A percentile compares a stretch with the other conserved stretches of the same genome.
Conservation (phyloP, 2,797 vertebrate species). For the Leptatherina wallacei region DNA sequence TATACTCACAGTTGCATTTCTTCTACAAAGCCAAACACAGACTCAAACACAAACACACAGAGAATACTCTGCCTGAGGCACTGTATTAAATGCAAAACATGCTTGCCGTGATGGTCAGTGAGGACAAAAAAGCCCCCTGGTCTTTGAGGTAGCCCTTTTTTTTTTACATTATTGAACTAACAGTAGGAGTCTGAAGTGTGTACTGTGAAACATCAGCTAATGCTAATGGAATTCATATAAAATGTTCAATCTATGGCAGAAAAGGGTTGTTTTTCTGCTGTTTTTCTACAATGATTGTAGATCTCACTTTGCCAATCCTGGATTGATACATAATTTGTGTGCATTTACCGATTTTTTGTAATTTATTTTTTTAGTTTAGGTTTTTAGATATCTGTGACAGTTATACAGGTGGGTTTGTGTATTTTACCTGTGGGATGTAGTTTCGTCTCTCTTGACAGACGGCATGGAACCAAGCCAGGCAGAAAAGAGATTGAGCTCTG, state of each 20-base stretch:
- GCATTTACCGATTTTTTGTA: background rate
- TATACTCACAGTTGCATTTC: conserved; percentile 12
- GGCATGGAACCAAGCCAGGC: conserved; percentile 97
- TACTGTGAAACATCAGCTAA: background rate
- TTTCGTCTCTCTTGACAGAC: conserved; percentile 97
- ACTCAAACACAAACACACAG: conserved; percentile 3
- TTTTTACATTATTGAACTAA: background rate
- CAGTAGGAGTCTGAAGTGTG: background rate
- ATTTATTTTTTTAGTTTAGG: background rate
- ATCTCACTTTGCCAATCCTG: background rate
- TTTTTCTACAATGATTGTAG: background rate
- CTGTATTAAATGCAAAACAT: background rate
- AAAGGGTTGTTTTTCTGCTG: background rate
- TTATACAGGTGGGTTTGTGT: conserved; percentile 9
- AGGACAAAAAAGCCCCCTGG: conserved; percentile 8
- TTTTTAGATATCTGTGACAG: background rate
- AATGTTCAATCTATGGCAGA: background rate
- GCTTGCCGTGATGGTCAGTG: conserved; percentile 5
- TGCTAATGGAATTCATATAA: background rate
- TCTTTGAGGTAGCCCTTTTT: background rate
- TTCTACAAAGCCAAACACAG: conserved; percentile 6
- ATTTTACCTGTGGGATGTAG: conserved; percentile 93
- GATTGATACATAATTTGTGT: background rate
- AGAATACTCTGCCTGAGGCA: background rate
- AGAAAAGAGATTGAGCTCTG: conserved; percentile 92